These are phyloP conservation scores for Ciconia stormi DNA, from an alignment of 2,113 vertebrate genomes.

Conservation along the genomic window DNA sequence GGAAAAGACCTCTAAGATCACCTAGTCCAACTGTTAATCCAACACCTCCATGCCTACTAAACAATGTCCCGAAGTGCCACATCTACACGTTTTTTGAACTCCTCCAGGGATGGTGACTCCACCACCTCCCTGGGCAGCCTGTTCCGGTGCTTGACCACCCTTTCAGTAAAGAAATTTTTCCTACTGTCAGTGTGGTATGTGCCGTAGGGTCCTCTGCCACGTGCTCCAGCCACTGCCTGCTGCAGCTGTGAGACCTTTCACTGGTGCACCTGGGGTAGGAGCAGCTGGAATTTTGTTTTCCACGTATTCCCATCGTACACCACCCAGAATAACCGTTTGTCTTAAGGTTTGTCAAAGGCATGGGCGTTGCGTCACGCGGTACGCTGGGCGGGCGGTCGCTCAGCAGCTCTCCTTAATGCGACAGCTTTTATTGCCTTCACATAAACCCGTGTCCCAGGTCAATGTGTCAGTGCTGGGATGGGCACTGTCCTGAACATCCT, in stretches of 20 bases:
- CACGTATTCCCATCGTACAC: background rate
- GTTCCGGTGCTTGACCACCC: too few species aligned
- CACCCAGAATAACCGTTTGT: background rate
- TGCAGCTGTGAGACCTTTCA: background rate
- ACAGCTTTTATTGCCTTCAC: background rate
- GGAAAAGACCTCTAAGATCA: too few species aligned
- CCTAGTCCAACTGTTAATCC: too few species aligned
- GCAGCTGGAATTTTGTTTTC: background rate
- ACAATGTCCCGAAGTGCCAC: too few species aligned
- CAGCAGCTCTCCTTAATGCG: background rate
- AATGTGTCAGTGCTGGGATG: accelerated
- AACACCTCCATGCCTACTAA: too few species aligned
- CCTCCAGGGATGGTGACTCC: too few species aligned
- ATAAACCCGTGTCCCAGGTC: background rate
- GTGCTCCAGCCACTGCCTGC: background rate
- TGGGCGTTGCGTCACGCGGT: background rate
- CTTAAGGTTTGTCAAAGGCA: background rate
- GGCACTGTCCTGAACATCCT: background rate
- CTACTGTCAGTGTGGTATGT: background rate
- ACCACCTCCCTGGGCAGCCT: too few species aligned
- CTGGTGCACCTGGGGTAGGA: too few species aligned
- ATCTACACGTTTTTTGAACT: too few species aligned
- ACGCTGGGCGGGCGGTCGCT: background rate
- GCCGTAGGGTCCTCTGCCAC: background rate
- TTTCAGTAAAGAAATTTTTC: too few species aligned